Evolutionary conservation across 2,888 invertebrate species (phyloP), one percentile per base, ranked within the genome.

Genomic region (Drosophila prostipennis): DNA sequence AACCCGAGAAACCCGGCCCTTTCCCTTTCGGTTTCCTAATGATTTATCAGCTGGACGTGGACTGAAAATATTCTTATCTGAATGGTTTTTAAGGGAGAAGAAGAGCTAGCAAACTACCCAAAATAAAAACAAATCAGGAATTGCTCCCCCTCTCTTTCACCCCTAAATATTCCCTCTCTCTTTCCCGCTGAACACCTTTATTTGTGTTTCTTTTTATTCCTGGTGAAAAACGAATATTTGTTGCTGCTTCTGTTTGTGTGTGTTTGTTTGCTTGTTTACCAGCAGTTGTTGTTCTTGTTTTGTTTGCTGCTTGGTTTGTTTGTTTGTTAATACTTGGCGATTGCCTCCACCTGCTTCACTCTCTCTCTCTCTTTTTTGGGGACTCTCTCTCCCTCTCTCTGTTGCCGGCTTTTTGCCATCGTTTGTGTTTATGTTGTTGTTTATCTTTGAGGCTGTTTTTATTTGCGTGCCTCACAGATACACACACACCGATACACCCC

Each of bases 381-480:
- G 39, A 51, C 71, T 63, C 70, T 36, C 68, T 58, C 75, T 67
- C 49, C 54, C 70, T 39, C 63, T 58, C 75, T 67, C 48, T 56
- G 52, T 54, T 43, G 48, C 57, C 65, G 65, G 65, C 65, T 53
- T 65, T 48, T 59, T 32, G 36, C 36, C 58, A 67, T 23, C 60
- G 52, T 51, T 67, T 74, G 72, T 74, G 68, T 49, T 64, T 43
- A 61, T 77, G 71, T 73, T 82, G 67, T 74, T 79, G 81, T 87
- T 81, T 83, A 80, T 86, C 76, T 86, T 86, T 60, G 83, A 74
- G 79, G 79, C 74, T 54, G 78, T 79, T 83, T 82, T 80, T 79
- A 79, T 80, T 84, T 79, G 72, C 79, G 72, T 76, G 61, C 55
- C 53, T 57, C 63, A 55, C 65, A 48, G 61, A 23, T 53, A 49